phyloP scores from a whole-genome alignment of 2,888 invertebrate species.

The Agrochola circellaris region DNA sequence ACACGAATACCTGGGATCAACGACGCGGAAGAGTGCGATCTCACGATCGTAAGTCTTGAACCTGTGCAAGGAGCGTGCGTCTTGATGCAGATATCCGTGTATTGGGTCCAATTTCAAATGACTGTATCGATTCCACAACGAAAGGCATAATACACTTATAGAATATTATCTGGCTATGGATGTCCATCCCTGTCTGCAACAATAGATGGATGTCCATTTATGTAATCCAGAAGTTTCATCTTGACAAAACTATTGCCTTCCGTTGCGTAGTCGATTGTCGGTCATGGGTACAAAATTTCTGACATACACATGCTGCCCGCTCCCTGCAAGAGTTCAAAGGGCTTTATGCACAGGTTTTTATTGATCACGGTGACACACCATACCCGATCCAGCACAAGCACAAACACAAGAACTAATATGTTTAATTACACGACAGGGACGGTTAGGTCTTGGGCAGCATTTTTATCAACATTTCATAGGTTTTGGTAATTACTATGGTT shows the following conservation, averaged over 20 bases:
- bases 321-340: conserved; percentile 86
- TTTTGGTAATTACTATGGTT: conserved; percentile 44
- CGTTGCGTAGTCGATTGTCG: conserved; percentile 51
- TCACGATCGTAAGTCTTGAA: conserved; percentile 95
- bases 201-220: conserved; percentile 25
- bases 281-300: conserved; percentile 78
- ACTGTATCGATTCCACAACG: conserved; percentile 51
- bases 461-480: conserved; percentile 54
- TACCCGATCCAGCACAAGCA: conserved; percentile 82
- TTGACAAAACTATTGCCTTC: background rate
- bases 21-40: conserved; percentile 96
- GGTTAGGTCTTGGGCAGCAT: conserved; percentile 68
- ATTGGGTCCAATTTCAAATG: conserved; percentile 64
- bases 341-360: conserved; percentile 85
- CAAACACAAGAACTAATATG: conserved; percentile 78
- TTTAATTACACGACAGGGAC: conserved; percentile 76
- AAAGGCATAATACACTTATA: conserved; percentile 20
- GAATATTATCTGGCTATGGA: conserved; percentile 13
- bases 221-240: background rate
- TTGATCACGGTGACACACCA: conserved; percentile 70
- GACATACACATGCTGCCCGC: conserved; percentile 86
- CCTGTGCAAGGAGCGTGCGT: conserved; percentile 87
- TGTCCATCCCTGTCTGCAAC: conserved; percentile 12
- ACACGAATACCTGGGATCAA: conserved; percentile 98
- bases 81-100: conserved; percentile 83